These are phyloP conservation scores for Hycleus phaleratus DNA, from an alignment of 1,140 invertebrate species.

Conservation along the genomic window DNA sequence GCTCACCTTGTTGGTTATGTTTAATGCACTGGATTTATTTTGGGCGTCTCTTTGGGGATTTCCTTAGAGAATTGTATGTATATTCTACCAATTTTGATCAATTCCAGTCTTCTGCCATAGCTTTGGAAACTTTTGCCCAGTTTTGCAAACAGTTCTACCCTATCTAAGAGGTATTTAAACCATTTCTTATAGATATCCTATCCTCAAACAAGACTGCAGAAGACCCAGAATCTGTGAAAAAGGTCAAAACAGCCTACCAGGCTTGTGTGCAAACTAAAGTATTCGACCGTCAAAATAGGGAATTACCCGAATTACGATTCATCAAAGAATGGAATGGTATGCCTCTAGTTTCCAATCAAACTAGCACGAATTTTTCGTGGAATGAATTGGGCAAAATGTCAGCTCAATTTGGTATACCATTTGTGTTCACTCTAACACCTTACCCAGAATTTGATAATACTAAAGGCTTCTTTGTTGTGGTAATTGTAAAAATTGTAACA, in stretches of 20 bases:
- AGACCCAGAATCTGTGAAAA: slow-evolving; percentile 17
- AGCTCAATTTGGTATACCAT: not conserved
- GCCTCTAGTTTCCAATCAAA: not conserved
- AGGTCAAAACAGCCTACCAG: slow-evolving; percentile 19
- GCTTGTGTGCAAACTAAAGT: slow-evolving; percentile 5
- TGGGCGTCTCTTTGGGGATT: no score
- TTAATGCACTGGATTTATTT: no score
- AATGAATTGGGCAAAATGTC: not conserved
- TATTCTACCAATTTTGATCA: no score
- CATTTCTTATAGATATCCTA: slow-evolving; percentile 16
- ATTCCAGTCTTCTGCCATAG: no score
- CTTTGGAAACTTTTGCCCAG: no score
- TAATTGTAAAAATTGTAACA: not conserved
- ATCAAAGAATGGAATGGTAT: slow-evolving; percentile 1
- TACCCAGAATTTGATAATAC: not conserved
- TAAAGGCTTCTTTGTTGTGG: not conserved
- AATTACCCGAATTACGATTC: not conserved
- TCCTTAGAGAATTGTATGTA: no score
- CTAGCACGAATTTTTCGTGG: not conserved
- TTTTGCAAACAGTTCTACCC: no score
- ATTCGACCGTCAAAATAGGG: not conserved
- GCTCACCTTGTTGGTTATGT: no score
- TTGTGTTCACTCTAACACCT: not conserved
- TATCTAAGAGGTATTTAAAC: no score
- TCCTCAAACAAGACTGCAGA: not conserved